A percentile compares a stretch with the other conserved stretches of the same genome.
These are phyloP conservation scores for Tipula confusa DNA, from an alignment of 2,888 invertebrate species.

Conservation along the genomic window DNA sequence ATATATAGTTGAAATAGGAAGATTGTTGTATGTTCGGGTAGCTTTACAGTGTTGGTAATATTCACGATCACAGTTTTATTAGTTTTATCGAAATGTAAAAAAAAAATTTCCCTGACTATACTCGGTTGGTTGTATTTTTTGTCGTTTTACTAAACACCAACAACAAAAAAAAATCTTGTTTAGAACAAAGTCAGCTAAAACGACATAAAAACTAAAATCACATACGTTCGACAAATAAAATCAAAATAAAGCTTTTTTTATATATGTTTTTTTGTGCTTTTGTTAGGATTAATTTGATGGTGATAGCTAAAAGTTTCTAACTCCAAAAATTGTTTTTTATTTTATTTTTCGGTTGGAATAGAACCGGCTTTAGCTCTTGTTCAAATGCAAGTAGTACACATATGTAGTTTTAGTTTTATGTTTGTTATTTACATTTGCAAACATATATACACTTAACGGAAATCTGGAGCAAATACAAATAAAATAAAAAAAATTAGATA, in stretches of 20 bases:
- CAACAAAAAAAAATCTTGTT: neutral
- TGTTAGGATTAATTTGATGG: slow-evolving; percentile 20
- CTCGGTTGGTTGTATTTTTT: neutral
- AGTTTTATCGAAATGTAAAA: neutral
- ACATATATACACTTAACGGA: neutral
- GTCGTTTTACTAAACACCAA: neutral
- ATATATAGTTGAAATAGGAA: neutral
- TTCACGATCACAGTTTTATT: neutral
- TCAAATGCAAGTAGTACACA: neutral
- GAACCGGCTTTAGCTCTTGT: neutral
- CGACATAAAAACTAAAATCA: neutral
- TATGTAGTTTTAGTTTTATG: neutral
- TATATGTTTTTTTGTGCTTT: neutral
- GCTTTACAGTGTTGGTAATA: neutral
- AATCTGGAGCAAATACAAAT: neutral
- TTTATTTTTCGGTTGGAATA: neutral
- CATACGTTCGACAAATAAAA: slow-evolving; percentile 12
- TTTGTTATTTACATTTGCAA: neutral
- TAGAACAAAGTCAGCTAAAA: neutral
- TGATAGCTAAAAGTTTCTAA: slow-evolving; percentile 20
- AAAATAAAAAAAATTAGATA: neutral
- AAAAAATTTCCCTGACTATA: too few species aligned
- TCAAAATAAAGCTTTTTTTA: slow-evolving; percentile 21
- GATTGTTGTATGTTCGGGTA: neutral
- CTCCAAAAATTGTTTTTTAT: neutral